phyloP scores from a whole-genome alignment of 2,797 vertebrate species.

The Podargus strigoides region DNA sequence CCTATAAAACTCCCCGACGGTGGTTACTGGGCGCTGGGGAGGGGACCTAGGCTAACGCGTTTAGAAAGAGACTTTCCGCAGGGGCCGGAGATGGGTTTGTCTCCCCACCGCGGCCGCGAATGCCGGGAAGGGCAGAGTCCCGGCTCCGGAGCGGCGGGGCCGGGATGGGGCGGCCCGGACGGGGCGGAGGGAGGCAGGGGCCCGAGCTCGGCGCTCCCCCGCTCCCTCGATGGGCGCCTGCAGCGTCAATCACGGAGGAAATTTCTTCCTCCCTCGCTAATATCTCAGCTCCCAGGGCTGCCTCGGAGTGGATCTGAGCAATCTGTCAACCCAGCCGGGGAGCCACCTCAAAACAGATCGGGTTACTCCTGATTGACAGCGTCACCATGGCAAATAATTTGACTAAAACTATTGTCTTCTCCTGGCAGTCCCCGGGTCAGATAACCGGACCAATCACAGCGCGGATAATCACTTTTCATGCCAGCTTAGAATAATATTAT shows the following conservation, averaged over 20 bases:
- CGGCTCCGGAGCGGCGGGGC: not conserved
- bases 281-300: constrained; percentile 82
- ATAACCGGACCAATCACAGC: constrained; percentile 98
- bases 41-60: not conserved
- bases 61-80: not conserved
- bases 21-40: not conserved
- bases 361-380: constrained; percentile 98
- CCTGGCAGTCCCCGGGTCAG: constrained; percentile 95
- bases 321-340: constrained; percentile 87
- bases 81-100: not conserved
- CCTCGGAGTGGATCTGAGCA: constrained; percentile 81
- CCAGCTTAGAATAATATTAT: constrained; percentile 99
- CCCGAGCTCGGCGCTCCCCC: not conserved
- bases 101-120: not conserved
- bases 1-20: not conserved
- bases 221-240: constrained; percentile 52
- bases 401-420: constrained; percentile 99
- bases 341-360: constrained; percentile 93
- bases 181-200: constrained; percentile 1
- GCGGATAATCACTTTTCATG: constrained; percentile 93
- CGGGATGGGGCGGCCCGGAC: not conserved
- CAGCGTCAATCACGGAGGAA: constrained; percentile 71
- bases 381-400: constrained; percentile 99
- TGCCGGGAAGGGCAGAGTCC: not conserved
- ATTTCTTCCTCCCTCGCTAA: constrained; percentile 63